Percentiles rank a stretch among this genome's conserved stretches.
phyloP scores from a whole-genome alignment of 2,888 invertebrate genomes.

The Drosophila monieri region DNA sequence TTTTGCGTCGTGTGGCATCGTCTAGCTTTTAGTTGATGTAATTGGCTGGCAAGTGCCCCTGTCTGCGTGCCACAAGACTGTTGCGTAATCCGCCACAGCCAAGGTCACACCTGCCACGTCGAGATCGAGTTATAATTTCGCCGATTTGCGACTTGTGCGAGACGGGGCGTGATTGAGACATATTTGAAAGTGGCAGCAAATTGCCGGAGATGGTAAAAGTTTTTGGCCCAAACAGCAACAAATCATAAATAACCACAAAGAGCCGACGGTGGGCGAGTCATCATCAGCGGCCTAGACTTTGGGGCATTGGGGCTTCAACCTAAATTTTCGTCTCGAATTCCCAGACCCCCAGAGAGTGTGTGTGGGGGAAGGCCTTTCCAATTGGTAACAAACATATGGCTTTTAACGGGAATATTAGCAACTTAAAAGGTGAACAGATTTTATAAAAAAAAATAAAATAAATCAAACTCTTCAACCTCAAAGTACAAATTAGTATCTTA shows the following conservation, averaged over 20 bases:
- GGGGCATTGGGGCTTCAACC: conserved; percentile 5
- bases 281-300: conserved; percentile 6
- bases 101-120: conserved; percentile 45
- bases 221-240: background rate
- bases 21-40: conserved; percentile 41
- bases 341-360: conserved; percentile 17
- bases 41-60: conserved; percentile 29
- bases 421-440: background rate
- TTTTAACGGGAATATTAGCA: background rate
- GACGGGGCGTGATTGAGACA: conserved; percentile 40
- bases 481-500: no score
- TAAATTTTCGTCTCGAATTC: background rate
- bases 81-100: conserved; percentile 22
- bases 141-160: conserved; percentile 50
- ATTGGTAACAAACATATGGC: conserved; percentile 1
- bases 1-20: conserved; percentile 26
- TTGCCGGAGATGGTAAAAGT: conserved; percentile 38
- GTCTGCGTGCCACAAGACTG: background rate
- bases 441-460: background rate
- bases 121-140: conserved; percentile 47
- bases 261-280: conserved; percentile 33
- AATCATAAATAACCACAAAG: conserved; percentile 6
- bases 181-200: conserved; percentile 45
- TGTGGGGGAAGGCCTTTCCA: conserved; percentile 31
- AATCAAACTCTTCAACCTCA: no score